phyloP scores from a whole-genome alignment of 1,140 invertebrate species.

The Drosophila carrolli region DNA sequence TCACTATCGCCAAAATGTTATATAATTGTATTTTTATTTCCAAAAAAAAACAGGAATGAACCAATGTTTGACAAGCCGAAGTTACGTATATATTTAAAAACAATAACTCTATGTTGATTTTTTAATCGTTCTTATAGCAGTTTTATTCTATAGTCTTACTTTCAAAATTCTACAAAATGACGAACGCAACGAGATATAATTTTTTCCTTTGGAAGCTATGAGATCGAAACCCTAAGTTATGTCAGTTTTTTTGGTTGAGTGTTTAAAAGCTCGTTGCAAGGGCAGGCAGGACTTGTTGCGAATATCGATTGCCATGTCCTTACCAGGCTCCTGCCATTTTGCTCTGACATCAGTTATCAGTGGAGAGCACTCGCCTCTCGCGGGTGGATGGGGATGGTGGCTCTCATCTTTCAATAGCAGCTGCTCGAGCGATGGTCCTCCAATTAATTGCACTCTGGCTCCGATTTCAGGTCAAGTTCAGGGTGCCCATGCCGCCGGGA shows the following conservation, averaged over 20 bases:
- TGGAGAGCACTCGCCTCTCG: slow-evolving; percentile 48
- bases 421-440: slow-evolving; percentile 13
- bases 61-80: too few relatives aligned
- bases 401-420: slow-evolving; percentile 43
- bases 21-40: too few relatives aligned
- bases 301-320: slow-evolving; percentile 68
- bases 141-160: too few relatives aligned
- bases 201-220: too few relatives aligned
- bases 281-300: slow-evolving; percentile 64
- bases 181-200: too few relatives aligned
- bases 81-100: too few relatives aligned
- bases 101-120: too few relatives aligned
- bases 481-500: slow-evolving; percentile 80
- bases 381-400: slow-evolving; percentile 2
- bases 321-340: not conserved
- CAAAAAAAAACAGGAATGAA: too few relatives aligned
- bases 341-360: slow-evolving; percentile 24
- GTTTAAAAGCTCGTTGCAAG: slow-evolving; percentile 11
- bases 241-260: not conserved
- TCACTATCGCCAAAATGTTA: too few relatives aligned
- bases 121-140: too few relatives aligned
- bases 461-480: slow-evolving; percentile 80
- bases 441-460: slow-evolving; percentile 36
- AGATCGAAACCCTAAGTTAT: too few relatives aligned
- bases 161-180: too few relatives aligned